phyloP scores from a whole-genome alignment of 2,113 vertebrate genomes.

The Piliocolobus tephrosceles region DNA sequence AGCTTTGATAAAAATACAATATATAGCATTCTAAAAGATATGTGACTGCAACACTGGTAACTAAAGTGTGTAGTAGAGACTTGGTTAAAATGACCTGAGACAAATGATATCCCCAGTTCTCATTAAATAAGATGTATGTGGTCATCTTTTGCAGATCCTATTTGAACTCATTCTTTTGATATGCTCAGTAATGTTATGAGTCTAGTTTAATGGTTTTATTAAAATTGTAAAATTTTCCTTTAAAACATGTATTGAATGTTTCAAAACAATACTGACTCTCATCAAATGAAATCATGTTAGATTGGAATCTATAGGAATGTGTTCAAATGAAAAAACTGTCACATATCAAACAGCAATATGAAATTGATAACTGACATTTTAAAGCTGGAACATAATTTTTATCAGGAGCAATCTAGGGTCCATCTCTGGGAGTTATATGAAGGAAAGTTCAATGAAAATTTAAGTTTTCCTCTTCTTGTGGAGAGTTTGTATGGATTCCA shows the following conservation, averaged over 20 bases:
- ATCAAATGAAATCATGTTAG: constrained; percentile 6
- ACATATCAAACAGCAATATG: constrained; percentile 20
- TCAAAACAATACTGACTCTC: neutral
- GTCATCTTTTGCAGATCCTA: neutral
- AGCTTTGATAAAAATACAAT: neutral
- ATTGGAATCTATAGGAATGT: neutral
- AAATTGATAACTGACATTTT: neutral
- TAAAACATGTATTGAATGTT: constrained; percentile 16
- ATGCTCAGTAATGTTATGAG: neutral
- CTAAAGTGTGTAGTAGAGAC: neutral
- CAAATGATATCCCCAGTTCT: neutral
- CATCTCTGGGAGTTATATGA: neutral
- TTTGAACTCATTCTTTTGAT: neutral
- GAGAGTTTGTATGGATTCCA: neutral
- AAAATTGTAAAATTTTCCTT: neutral
- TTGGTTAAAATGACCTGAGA: neutral
- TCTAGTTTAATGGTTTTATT: constrained; percentile 13
- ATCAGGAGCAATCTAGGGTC: neutral
- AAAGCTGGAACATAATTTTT: neutral
- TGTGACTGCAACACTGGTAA: neutral
- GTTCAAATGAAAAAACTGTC: neutral
- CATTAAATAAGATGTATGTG: neutral
- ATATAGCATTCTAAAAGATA: neutral
- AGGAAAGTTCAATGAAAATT: neutral
- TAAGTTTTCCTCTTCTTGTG: neutral